Conservation (phyloP, 2,113 vertebrate genomes). For the Nansenia antarctica region DNA sequence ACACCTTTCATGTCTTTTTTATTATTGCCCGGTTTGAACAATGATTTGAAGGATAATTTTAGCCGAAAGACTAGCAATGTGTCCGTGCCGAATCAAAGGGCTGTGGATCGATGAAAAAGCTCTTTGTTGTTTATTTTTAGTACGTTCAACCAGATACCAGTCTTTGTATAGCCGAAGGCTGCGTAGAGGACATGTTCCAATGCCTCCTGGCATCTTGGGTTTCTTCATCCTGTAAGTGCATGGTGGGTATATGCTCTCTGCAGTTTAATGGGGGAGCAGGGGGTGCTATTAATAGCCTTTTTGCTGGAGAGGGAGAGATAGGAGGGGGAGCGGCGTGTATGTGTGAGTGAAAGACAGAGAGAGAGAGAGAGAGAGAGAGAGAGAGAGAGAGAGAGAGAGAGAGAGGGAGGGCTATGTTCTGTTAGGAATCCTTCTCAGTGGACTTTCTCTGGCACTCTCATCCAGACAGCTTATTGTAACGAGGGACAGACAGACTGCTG, state of each 20-base stretch:
- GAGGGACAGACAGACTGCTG: neutral
- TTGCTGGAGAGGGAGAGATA: conserved; percentile 47
- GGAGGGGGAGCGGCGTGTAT: conserved; percentile 7
- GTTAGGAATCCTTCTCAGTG: conserved; percentile 7
- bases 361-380: conserved; percentile 30
- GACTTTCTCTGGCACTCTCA: conserved; percentile 26
- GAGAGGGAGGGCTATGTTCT: conserved; percentile 9
- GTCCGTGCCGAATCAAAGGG: conserved; percentile 48
- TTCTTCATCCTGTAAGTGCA: conserved; percentile 57
- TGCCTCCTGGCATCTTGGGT: conserved; percentile 58
- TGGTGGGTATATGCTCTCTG: conserved; percentile 47
- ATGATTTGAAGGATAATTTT: conserved; percentile 55
- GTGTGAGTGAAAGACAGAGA: conserved; percentile 21
- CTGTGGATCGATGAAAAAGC: conserved; percentile 54
- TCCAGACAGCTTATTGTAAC: conserved; percentile 3
- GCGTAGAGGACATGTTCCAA: conserved; percentile 55
- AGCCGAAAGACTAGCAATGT: conserved; percentile 24
- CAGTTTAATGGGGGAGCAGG: conserved; percentile 43
- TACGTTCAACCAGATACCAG: conserved; percentile 20
- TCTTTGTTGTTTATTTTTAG: conserved; percentile 71
- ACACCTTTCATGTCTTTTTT: conserved; percentile 10
- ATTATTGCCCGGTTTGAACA: conserved; percentile 23
- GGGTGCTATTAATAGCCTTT: conserved; percentile 68
- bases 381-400: conserved; percentile 20
- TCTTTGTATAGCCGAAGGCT: conserved; percentile 56